Percentiles rank a stretch among this genome's conserved stretches.
phyloP scores from a whole-genome alignment of 2,797 vertebrate genomes.

The Semotilus atromaculatus region DNA sequence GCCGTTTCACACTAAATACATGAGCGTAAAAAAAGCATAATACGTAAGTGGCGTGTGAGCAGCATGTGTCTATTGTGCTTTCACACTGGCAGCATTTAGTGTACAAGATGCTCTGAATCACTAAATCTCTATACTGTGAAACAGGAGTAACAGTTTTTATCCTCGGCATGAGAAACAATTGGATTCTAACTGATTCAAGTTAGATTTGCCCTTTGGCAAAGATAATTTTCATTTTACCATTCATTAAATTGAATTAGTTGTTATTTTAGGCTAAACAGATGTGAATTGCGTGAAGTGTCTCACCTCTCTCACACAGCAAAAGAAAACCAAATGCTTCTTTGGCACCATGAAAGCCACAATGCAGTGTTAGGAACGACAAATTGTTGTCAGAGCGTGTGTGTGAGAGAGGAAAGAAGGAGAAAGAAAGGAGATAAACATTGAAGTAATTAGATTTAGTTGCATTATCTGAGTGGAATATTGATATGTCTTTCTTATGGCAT shows the following conservation, averaged over 20 bases:
- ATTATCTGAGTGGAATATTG: background rate
- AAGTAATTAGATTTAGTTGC: conserved; percentile 24
- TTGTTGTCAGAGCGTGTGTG: conserved; percentile 50
- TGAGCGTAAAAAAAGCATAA: too few species aligned
- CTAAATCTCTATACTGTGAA: background rate
- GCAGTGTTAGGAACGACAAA: conserved; percentile 61
- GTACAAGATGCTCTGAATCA: background rate
- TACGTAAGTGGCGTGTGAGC: background rate
- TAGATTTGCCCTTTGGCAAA: background rate
- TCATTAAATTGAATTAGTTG: conserved; percentile 16
- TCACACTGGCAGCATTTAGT: background rate
- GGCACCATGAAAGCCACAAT: conserved; percentile 51
- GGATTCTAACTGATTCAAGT: background rate
- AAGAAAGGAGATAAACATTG: conserved; percentile 39
- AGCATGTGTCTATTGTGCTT: background rate
- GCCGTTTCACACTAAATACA: background rate
- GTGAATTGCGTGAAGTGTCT: conserved; percentile 29
- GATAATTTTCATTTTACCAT: background rate
- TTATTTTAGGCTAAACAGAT: conserved; percentile 30
- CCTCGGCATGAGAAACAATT: background rate
- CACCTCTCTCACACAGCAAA: conserved; percentile 44
- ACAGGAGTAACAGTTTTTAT: background rate
- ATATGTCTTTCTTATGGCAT: background rate
- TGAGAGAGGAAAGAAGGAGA: conserved; percentile 1
- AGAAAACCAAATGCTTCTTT: conserved; percentile 56